A percentile compares a stretch with the other conserved stretches of the same genome.
Evolutionary conservation across 2,797 vertebrate species (phyloP).

Genomic region (Novumbra hubbsi): DNA sequence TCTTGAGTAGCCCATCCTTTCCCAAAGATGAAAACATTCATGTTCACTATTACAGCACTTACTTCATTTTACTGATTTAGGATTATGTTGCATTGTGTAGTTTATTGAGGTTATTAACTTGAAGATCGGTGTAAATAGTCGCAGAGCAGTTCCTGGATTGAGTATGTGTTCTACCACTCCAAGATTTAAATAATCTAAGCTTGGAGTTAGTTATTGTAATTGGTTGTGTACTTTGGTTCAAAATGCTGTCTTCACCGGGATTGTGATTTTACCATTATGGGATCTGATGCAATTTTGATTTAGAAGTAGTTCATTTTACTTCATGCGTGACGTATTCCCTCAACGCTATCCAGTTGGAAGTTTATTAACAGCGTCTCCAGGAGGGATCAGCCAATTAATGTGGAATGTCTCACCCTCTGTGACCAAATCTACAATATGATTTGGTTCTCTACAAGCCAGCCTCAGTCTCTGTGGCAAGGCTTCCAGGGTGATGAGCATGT

Average conservation of each 20-base stretch:
- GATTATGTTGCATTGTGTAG: background rate
- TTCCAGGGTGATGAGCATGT: background rate
- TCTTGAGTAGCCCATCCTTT: no score
- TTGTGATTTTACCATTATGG: background rate
- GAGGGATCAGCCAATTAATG: no score
- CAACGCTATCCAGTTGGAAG: no score
- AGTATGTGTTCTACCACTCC: no score
- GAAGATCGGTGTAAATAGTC: background rate
- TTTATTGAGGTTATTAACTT: background rate
- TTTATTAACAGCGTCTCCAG: no score
- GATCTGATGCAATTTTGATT: background rate
- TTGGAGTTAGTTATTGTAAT: background rate
- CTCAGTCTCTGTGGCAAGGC: background rate
- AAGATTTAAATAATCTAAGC: background rate
- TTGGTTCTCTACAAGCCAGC: background rate
- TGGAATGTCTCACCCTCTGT: no score
- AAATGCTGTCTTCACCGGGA: slow-evolving; percentile 9
- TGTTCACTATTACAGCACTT: no score
- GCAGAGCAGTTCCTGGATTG: background rate
- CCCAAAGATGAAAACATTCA: no score
- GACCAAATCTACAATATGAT: no score
- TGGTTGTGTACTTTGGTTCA: background rate
- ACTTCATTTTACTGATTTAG: background rate
- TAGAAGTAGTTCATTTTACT: no score
- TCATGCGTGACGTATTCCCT: no score